A percentile compares a stretch with the other conserved stretches of the same genome.
phyloP scores from a whole-genome alignment of 2,888 invertebrate genomes.

The Slavum lentiscoides region DNA sequence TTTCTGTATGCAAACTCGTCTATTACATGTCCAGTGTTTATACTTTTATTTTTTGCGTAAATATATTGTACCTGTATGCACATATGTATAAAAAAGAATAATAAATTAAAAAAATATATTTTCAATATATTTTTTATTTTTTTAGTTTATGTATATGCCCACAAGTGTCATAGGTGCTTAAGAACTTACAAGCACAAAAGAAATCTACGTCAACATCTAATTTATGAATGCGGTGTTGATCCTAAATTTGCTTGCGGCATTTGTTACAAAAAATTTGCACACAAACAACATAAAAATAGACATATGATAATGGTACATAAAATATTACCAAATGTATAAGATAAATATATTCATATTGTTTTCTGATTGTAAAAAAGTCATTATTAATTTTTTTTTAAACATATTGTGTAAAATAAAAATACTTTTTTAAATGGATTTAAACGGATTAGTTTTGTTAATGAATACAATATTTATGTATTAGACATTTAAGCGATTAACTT shows the following conservation, averaged over 20 bases:
- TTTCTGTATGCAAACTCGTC: background rate
- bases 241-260: constrained; percentile 56
- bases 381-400: background rate
- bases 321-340: constrained; percentile 23
- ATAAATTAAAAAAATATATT: background rate
- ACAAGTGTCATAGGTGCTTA: constrained; percentile 52
- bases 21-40: background rate
- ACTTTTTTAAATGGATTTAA: background rate
- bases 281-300: constrained; percentile 53
- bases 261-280: constrained; percentile 55
- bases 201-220: constrained; percentile 55
- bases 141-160: constrained; percentile 26
- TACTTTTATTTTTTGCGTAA: background rate
- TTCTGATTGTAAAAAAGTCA: constrained; percentile 8
- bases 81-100: background rate
- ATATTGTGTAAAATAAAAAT: background rate
- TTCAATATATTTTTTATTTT: constrained; percentile 27
- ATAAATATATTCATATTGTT: constrained; percentile 1
- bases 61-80: background rate
- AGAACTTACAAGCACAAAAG: constrained; percentile 55
- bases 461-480: too few species aligned
- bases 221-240: constrained; percentile 56
- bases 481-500: too few species aligned
- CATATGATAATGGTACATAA: constrained; percentile 53
- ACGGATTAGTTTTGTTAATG: background rate